Evolutionary conservation across 2,797 vertebrate species (phyloP).

Genomic region (Tauraco hartlaubi): DNA sequence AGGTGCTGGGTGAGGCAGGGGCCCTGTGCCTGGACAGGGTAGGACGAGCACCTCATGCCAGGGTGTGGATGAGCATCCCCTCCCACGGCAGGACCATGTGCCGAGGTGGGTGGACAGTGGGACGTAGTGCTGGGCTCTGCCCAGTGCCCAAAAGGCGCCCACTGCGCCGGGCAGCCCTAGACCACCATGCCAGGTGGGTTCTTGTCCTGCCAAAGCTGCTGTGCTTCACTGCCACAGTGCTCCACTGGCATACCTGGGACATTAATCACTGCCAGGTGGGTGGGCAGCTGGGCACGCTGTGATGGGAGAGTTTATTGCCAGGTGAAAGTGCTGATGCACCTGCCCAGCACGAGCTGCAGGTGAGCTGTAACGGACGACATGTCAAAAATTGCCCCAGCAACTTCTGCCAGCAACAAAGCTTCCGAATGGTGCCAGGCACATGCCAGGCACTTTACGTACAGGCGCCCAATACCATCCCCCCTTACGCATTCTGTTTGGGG

Average conservation of each 20-base stretch:
- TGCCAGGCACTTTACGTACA: background rate
- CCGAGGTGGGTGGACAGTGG: accelerated
- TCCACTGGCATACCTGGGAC: background rate
- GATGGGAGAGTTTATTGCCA: background rate
- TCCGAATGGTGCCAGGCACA: no score
- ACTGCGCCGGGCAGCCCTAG: accelerated
- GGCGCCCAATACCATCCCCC: background rate
- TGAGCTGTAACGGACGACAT: background rate
- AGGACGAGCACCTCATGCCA: accelerated
- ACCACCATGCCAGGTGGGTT: accelerated
- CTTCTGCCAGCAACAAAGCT: background rate
- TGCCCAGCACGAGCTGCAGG: background rate
- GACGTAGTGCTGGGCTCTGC: background rate
- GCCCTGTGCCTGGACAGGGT: accelerated
- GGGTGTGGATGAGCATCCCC: background rate
- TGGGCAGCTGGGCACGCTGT: background rate
- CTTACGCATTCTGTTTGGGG: no score
- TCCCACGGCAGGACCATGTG: accelerated
- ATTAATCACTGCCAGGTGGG: background rate
- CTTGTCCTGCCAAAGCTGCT: background rate
- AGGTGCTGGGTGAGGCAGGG: background rate
- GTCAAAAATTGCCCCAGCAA: background rate
- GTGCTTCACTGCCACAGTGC: accelerated
- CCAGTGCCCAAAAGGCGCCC: accelerated
- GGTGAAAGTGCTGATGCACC: background rate